These are phyloP conservation scores for Antrozous pallidus DNA, from an alignment of 2,797 vertebrate species.

Conservation along the genomic window DNA sequence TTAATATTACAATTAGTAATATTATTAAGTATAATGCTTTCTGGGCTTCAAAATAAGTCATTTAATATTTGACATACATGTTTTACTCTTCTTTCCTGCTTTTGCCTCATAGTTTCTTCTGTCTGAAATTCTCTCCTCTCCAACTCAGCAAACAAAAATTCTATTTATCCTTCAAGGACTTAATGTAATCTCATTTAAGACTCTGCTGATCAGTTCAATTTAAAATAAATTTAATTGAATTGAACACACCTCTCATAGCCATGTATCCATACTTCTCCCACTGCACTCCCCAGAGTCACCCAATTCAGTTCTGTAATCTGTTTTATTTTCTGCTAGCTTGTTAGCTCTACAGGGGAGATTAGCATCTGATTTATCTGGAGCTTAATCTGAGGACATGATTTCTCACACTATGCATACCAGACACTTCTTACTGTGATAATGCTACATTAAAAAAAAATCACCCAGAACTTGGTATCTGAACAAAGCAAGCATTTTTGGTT, in stretches of 20 bases:
- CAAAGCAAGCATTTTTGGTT: neutral
- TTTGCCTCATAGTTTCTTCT: neutral
- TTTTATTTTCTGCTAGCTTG: neutral
- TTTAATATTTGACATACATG: neutral
- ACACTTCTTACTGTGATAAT: neutral
- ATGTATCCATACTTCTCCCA: neutral
- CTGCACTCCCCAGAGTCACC: neutral
- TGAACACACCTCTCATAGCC: neutral
- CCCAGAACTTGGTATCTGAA: neutral
- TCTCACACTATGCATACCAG: neutral
- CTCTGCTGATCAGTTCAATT: neutral
- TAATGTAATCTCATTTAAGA: neutral
- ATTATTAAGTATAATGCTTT: neutral
- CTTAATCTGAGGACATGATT: conserved; percentile 7
- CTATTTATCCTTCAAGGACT: neutral
- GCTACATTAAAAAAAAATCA: neutral
- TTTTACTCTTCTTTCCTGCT: too few species aligned
- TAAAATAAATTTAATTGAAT: neutral
- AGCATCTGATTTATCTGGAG: neutral
- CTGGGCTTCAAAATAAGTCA: neutral
- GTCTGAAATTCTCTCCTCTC: neutral
- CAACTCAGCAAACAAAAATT: neutral
- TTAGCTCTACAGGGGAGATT: neutral
- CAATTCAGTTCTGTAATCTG: neutral
- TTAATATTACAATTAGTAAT: neutral